Evolutionary conservation across 1,140 invertebrate genomes (phyloP), one percentile per base, ranked within the genome.

Genomic region (Drepana arcuata): DNA sequence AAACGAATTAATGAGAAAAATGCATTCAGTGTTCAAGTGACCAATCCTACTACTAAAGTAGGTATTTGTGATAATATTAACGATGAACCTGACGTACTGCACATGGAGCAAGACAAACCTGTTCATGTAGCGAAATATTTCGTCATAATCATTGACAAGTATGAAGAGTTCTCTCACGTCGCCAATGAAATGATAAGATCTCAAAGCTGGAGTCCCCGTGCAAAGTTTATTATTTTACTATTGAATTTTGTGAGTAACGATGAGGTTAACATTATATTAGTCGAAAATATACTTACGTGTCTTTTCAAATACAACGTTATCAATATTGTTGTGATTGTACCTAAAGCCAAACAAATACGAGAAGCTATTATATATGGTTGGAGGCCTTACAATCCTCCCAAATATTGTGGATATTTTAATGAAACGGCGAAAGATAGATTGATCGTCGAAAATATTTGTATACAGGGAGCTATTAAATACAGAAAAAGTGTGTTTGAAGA

Each of bases 351-450:
- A 9, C 50, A 65, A 34, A 48, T 48, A 10, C 42, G 66, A 18
- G 64, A 58, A 12, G 57, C 65, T 7, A 29, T 54, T 5, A 48
- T 72, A 14, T 75, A 70, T 32, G 56, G 59, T 12, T 79, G 75
- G 73, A 68, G 48, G 32, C 72, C 79, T 1, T 77, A 71, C 34
- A 64, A 79, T 41, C 79, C 79, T 1, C 75, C 79, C 14, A 62
- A 50, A 14, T 63, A 60, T 16, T 83, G 79, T 39, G 79, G 79
- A 9, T 59, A 65, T 36, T 46, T 34, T 10, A 70, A 70, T 25
- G 78, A 82, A 48, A 66, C 62, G 7, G 62, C 58, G 7, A 37
- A 48, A 40, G 41, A 55, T 14, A 62, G 66, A 34, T 29, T 60
- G 3, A 28, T 55, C 26, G 14, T 63, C 11, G 54, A 63, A 45